phyloP scores from a whole-genome alignment of 1,140 invertebrate genomes.

The Babylonia areolata region DNA sequence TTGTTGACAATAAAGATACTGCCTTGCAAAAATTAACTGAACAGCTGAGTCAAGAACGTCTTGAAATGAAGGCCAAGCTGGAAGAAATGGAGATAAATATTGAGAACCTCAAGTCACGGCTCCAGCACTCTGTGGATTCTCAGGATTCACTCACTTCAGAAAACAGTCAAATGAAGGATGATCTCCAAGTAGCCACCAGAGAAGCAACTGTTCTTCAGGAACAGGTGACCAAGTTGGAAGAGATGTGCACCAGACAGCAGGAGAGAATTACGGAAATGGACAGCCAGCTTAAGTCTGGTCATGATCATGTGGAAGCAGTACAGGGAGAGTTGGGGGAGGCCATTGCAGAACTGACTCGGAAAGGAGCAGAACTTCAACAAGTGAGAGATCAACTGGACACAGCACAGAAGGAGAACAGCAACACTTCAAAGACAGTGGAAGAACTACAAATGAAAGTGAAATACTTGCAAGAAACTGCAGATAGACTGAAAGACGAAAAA shows the following conservation, averaged over 20 bases:
- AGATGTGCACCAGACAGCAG: constrained; percentile 33
- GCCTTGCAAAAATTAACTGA: background rate
- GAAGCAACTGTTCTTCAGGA: constrained; percentile 30
- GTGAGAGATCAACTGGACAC: constrained; percentile 39
- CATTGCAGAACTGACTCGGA: constrained; percentile 49
- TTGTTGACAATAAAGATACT: background rate
- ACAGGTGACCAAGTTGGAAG: constrained; percentile 38
- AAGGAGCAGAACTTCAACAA: constrained; percentile 36
- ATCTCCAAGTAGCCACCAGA: background rate
- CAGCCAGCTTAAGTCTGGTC: constrained; percentile 44
- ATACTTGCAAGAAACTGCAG: constrained; percentile 50
- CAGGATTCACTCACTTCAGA: background rate
- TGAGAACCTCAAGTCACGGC: constrained; percentile 18
- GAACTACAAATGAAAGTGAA: constrained; percentile 52
- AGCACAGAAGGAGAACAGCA: constrained; percentile 45
- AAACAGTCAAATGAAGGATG: constrained; percentile 7
- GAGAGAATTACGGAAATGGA: constrained; percentile 34
- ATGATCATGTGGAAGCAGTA: constrained; percentile 47
- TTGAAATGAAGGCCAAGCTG: background rate
- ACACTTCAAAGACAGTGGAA: constrained; percentile 46
- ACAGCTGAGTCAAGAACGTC: background rate
- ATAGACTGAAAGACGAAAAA: constrained; percentile 48
- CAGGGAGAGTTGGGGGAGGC: constrained; percentile 49
- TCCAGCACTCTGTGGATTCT: constrained; percentile 1
- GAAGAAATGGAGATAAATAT: constrained; percentile 20